Evolutionary conservation across 2,888 invertebrate species (phyloP), one percentile per base, ranked within the genome.

Genomic region (Apodemia duryi): DNA sequence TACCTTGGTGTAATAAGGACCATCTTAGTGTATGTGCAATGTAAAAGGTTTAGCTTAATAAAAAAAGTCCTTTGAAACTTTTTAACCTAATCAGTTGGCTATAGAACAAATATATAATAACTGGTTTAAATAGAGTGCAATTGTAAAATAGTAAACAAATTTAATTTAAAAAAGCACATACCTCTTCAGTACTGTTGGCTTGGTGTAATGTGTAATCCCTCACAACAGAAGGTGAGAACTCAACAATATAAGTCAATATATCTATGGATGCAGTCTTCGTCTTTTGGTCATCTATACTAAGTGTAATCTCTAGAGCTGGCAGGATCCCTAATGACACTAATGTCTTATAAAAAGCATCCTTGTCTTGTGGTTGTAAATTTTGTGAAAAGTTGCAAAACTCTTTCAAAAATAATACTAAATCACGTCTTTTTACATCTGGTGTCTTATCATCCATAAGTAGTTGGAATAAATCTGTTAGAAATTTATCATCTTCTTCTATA

Each of bases 351-450:
- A 99, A 99, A 57, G 96, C 95, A 86, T 99, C 99, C 86, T 99
- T 97, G 75, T 97, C 98, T 82, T 97, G 98, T 28, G 98, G 98
- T 86, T 99, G 99, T 72, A 99, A 93, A 83, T 98, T 98, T 93
- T 99, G 99, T 74, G 99, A 98, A 93, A 99, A 99, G 88, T 98
- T 98, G 93, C 99, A 99, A 92, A 99, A 99, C 89, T 99, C 99
- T 86, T 99, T 99, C 74, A 99, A 94, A 93, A 99, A 99, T 78
- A 98, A 93, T 72, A 99, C 97, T 81, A 99, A 94, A 88, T 99
- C 99, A 79, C 98, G 94, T 78, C 99, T 94, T 83, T 98, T 97
- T 13, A 93, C 86, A 74, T 98, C 95, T 38, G 96, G 94, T 60
- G 98, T 98, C 75, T 95, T 95, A 77, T 97, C 96, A 84, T 98